Conservation (phyloP, 1,140 invertebrate species). For the Trichonephila inaurata region DNA sequence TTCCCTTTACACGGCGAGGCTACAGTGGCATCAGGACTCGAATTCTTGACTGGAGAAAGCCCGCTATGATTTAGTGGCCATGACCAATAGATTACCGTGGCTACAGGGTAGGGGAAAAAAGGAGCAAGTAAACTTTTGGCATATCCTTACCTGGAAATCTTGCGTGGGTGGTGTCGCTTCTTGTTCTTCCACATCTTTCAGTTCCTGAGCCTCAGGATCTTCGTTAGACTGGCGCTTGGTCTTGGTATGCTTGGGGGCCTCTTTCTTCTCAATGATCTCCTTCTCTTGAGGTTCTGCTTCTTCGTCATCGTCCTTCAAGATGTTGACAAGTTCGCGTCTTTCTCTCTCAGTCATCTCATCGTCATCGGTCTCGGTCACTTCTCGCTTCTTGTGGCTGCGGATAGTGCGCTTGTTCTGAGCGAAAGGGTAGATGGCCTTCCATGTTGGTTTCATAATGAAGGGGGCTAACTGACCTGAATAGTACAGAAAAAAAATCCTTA, state of each 20-base stretch:
- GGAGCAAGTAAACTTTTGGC: too few relatives aligned
- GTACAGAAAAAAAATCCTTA: background rate
- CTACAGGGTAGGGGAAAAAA: too few relatives aligned
- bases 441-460: slow-evolving; percentile 48
- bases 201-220: background rate
- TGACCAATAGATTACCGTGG: too few relatives aligned
- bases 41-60: too few relatives aligned
- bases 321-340: slow-evolving; percentile 24
- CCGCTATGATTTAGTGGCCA: too few relatives aligned
- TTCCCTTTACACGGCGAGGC: too few relatives aligned
- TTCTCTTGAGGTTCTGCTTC: background rate
- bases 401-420: background rate
- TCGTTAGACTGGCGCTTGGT: slow-evolving; percentile 54
- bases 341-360: slow-evolving; percentile 23
- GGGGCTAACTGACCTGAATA: slow-evolving; percentile 18
- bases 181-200: background rate
- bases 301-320: slow-evolving; percentile 67
- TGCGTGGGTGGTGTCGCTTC: background rate
- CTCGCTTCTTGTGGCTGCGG: slow-evolving; percentile 48
- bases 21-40: too few relatives aligned
- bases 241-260: slow-evolving; percentile 27
- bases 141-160: slow-evolving; percentile 50
- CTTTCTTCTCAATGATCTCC: background rate
- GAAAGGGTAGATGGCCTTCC: slow-evolving; percentile 64
- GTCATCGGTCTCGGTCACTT: background rate